Evolutionary conservation across 2,113 vertebrate species (phyloP).

Genomic region (Amphiprion ocellaris): DNA sequence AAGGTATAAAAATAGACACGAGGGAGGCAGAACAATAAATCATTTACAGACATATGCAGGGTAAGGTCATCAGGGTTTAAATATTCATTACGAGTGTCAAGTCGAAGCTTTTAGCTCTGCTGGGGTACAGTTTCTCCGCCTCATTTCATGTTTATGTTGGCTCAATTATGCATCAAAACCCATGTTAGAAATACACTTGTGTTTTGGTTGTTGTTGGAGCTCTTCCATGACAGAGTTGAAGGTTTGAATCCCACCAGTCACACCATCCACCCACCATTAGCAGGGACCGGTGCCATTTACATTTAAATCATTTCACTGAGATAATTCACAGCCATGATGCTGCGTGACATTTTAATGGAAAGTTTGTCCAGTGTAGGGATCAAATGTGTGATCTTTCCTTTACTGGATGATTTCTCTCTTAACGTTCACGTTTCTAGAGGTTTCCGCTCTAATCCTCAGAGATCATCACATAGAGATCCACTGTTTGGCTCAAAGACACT

Average conservation of each 20-base stretch:
- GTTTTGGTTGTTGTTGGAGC: conserved; percentile 17
- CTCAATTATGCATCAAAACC: conserved; percentile 74
- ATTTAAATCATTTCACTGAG: conserved; percentile 15
- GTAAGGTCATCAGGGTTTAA: conserved; percentile 74
- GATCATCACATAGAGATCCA: not conserved
- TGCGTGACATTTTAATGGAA: conserved; percentile 34
- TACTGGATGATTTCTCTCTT: not conserved
- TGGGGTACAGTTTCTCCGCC: conserved; percentile 46
- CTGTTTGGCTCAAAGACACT: not conserved
- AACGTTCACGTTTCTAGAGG: not conserved
- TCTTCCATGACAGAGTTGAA: not conserved
- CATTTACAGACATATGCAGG: conserved; percentile 59
- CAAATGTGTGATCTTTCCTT: not conserved
- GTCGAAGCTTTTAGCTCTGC: conserved; percentile 68
- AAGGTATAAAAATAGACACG: conserved; percentile 70
- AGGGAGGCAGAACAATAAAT: conserved; percentile 61
- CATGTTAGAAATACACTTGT: conserved; percentile 57
- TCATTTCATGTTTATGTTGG: conserved; percentile 70
- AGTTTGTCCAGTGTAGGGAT: not conserved
- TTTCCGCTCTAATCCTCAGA: not conserved
- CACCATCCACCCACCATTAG: no score
- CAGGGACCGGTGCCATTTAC: not conserved
- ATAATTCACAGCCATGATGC: not conserved
- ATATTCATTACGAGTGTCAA: conserved; percentile 76
- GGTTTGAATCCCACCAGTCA: conserved; percentile 6